These are phyloP conservation scores for Mechanitis mazaeus DNA, from an alignment of 2,888 invertebrate species.

Conservation along the genomic window DNA sequence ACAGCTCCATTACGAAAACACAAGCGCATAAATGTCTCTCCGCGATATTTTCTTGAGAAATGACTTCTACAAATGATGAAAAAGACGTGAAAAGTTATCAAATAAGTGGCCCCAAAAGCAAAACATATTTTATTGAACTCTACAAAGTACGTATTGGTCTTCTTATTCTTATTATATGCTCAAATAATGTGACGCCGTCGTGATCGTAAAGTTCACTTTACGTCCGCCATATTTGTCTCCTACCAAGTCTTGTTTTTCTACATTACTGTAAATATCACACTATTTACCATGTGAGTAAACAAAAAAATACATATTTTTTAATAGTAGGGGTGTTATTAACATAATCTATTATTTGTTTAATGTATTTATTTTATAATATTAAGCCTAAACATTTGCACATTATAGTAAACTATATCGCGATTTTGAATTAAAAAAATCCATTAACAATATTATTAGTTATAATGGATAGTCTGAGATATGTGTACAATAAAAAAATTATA, in stretches of 20 bases:
- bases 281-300: constrained; percentile 13
- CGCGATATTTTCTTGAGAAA: constrained; percentile 76
- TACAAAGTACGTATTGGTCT: constrained; percentile 67
- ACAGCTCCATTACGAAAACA: constrained; percentile 74
- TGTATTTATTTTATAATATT: neutral
- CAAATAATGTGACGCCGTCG: constrained; percentile 62
- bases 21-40: constrained; percentile 77
- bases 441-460: neutral
- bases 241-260: constrained; percentile 66
- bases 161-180: constrained; percentile 36
- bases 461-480: too few species aligned
- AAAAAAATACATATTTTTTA: neutral
- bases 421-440: neutral
- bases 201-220: constrained; percentile 57
- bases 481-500: neutral
- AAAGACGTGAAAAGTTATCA: constrained; percentile 74
- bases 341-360: neutral
- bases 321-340: constrained; percentile 1
- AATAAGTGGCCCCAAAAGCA: constrained; percentile 67
- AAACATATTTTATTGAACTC: constrained; percentile 71
- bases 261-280: constrained; percentile 36
- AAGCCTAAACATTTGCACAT: constrained; percentile 10
- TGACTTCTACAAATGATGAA: constrained; percentile 77
- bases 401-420: constrained; percentile 6
- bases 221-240: constrained; percentile 75